phyloP scores from a whole-genome alignment of 1,140 invertebrate genomes.

The Mylabris phalerata region DNA sequence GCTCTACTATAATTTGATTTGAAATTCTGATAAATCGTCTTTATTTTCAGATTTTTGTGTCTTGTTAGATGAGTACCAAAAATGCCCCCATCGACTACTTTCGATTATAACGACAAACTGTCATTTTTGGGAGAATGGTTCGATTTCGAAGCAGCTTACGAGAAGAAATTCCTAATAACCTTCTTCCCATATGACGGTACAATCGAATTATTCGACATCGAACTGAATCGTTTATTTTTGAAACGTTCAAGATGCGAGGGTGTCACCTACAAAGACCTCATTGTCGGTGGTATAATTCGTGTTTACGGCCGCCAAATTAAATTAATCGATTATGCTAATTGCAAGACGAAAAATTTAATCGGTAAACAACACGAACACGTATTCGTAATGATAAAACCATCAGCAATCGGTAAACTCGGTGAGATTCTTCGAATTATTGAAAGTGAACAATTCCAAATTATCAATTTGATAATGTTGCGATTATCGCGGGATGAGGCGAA shows the following conservation, averaged over 20 bases:
- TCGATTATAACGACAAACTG: constrained; percentile 36
- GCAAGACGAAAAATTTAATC: constrained; percentile 46
- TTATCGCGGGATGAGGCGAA: constrained; percentile 49
- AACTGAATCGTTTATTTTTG: constrained; percentile 57
- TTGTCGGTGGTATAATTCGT: constrained; percentile 59
- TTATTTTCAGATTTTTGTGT: too few relatives aligned
- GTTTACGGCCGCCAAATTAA: constrained; percentile 62
- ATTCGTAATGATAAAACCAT: constrained; percentile 60
- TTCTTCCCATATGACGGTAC: constrained; percentile 60
- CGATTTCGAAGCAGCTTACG: constrained; percentile 55
- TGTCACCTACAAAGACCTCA: constrained; percentile 55
- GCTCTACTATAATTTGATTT: too few relatives aligned
- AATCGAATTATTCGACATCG: constrained; percentile 64
- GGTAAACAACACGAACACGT: constrained; percentile 49
- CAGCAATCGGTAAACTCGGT: constrained; percentile 54
- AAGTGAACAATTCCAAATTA: constrained; percentile 41
- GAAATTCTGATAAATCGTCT: too few relatives aligned
- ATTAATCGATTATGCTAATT: constrained; percentile 61
- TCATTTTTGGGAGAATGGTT: constrained; percentile 57
- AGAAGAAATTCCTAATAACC: constrained; percentile 59
- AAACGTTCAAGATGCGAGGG: constrained; percentile 54
- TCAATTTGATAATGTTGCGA: constrained; percentile 58
- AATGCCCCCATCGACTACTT: not conserved
- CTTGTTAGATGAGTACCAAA: too few relatives aligned
- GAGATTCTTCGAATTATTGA: constrained; percentile 55